These are phyloP conservation scores for Scelioninae gen. 1 DNA, from an alignment of 2,888 invertebrate species.

Conservation along the genomic window DNA sequence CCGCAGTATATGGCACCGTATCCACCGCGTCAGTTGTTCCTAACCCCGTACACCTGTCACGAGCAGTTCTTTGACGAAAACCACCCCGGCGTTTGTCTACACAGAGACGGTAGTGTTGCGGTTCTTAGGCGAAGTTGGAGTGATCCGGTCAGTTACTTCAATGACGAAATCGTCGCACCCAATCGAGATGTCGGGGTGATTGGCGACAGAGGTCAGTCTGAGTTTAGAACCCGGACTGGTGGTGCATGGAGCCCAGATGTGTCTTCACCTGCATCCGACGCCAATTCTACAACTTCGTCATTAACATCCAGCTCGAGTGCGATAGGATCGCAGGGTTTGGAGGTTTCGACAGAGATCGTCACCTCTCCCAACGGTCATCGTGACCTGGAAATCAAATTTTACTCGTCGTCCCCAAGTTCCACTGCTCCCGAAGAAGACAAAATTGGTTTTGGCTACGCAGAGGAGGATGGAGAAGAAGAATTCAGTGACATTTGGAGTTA, in stretches of 20 bases:
- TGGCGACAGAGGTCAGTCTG: constrained; percentile 81
- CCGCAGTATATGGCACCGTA: constrained; percentile 81
- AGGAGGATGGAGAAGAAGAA: constrained; percentile 76
- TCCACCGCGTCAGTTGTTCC: constrained; percentile 58
- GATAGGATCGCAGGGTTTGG: constrained; percentile 85
- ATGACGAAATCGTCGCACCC: constrained; percentile 79
- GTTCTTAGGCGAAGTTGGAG: constrained; percentile 87
- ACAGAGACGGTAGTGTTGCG: constrained; percentile 65
- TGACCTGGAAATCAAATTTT: constrained; percentile 91
- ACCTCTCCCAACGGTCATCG: constrained; percentile 91
- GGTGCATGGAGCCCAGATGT: constrained; percentile 81
- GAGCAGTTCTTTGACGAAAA: constrained; percentile 60
- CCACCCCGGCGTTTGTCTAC: constrained; percentile 80
- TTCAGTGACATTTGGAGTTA: constrained; percentile 83
- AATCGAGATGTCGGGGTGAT: constrained; percentile 84
- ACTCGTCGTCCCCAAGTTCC: constrained; percentile 87
- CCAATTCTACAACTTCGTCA: constrained; percentile 74
- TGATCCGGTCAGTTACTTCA: constrained; percentile 86
- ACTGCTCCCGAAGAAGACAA: constrained; percentile 80
- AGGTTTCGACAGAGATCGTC: constrained; percentile 91
- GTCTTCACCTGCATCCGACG: constrained; percentile 72
- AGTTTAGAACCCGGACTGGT: constrained; percentile 71
- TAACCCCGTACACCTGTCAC: constrained; percentile 56
- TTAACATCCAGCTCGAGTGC: constrained; percentile 58
- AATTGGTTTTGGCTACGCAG: constrained; percentile 70